phyloP scores from a whole-genome alignment of 2,888 invertebrate genomes.

The Oscheius sp. region DNA sequence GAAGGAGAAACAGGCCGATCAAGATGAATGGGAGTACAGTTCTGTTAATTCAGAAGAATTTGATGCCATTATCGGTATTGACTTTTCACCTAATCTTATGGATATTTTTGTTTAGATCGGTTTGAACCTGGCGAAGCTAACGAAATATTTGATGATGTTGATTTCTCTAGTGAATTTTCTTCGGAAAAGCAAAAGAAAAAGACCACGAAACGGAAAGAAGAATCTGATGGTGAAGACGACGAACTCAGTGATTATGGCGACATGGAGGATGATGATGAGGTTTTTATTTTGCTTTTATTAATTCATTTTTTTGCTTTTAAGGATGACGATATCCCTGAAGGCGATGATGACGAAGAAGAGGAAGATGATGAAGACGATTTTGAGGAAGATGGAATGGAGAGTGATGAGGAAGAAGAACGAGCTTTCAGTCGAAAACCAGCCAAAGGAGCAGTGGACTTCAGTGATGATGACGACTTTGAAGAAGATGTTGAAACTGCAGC shows the following conservation, averaged over 20 bases:
- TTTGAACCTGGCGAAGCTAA: slow-evolving; percentile 74
- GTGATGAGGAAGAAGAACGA: slow-evolving; percentile 47
- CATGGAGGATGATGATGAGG: slow-evolving; percentile 35
- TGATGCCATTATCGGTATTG: slow-evolving; percentile 79
- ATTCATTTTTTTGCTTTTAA: background rate
- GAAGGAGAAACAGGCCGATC: slow-evolving; percentile 42
- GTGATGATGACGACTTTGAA: slow-evolving; percentile 48
- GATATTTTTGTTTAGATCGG: slow-evolving; percentile 69
- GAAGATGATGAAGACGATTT: slow-evolving; percentile 45
- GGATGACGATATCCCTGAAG: slow-evolving; percentile 37
- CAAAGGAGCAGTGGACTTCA: background rate
- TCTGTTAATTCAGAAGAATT: slow-evolving; percentile 86
- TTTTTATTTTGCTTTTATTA: background rate
- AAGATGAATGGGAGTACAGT: slow-evolving; percentile 79
- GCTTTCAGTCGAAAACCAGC: slow-evolving; percentile 18
- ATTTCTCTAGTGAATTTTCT: slow-evolving; percentile 78
- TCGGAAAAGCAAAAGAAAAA: slow-evolving; percentile 58
- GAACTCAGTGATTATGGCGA: slow-evolving; percentile 56
- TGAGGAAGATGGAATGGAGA: slow-evolving; percentile 46
- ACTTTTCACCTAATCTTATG: slow-evolving; percentile 18
- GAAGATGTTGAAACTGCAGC: slow-evolving; percentile 47
- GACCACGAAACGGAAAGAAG: slow-evolving; percentile 57
- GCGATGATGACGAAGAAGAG: slow-evolving; percentile 51
- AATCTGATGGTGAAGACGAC: slow-evolving; percentile 59
- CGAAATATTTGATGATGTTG: slow-evolving; percentile 78